Conservation (phyloP, 2,797 vertebrate genomes). For the Cyprinella venusta region DNA sequence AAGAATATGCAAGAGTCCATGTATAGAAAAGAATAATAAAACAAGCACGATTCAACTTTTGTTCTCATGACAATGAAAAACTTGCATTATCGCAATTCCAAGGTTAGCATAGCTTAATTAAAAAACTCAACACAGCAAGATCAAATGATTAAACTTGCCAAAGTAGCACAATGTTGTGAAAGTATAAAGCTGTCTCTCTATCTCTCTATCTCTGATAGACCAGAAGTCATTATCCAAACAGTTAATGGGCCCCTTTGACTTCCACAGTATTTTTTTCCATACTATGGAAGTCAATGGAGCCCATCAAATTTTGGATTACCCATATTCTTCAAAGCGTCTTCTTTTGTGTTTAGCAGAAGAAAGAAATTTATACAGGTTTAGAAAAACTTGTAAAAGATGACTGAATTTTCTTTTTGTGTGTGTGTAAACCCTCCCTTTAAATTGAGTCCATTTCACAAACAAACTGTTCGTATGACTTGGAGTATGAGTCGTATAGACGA, state of each 20-base stretch:
- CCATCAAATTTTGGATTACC: background rate
- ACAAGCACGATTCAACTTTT: background rate
- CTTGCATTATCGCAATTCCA: background rate
- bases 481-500: background rate
- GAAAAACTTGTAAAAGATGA: background rate
- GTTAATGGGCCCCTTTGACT: background rate
- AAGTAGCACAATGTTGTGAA: conserved; percentile 14
- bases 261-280: background rate
- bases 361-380: background rate
- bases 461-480: background rate
- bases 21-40: background rate
- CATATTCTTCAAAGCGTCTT: background rate
- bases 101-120: conserved; percentile 17
- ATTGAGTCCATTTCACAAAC: background rate
- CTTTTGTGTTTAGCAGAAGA: background rate
- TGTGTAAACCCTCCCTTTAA: background rate
- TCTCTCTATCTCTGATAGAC: background rate
- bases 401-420: background rate
- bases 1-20: background rate
- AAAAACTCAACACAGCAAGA: conserved; percentile 21
- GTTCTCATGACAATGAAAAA: background rate
- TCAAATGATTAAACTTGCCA: conserved; percentile 2
- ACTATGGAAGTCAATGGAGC: too few species aligned
- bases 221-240: background rate
- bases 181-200: background rate